Conservation (phyloP, 2,888 invertebrate species). For the Ornithoptera priamus region DNA sequence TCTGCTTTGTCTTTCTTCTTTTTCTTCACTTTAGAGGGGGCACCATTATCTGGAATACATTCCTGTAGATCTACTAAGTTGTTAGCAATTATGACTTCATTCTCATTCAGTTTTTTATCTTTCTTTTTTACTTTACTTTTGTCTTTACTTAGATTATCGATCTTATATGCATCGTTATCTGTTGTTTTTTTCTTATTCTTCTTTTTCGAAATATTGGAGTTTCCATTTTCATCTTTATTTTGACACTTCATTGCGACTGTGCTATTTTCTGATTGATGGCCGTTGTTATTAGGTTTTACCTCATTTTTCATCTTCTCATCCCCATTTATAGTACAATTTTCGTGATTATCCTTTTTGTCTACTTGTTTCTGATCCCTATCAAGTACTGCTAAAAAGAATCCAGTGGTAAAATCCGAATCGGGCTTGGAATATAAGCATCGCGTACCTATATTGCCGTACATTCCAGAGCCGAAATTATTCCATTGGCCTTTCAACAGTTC, state of each 20-base stretch:
- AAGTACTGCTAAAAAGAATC: conserved; percentile 97
- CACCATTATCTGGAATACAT: conserved; percentile 21
- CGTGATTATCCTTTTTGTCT: conserved; percentile 40
- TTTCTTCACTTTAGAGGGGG: conserved; percentile 37
- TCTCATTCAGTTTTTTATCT: conserved; percentile 20
- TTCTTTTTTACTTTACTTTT: conserved; percentile 16
- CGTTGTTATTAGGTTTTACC: conserved; percentile 27
- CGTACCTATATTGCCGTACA: conserved; percentile 83
- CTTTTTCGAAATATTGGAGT: conserved; percentile 2
- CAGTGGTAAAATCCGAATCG: conserved; percentile 90
- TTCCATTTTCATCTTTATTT: not conserved
- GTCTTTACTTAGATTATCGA: not conserved
- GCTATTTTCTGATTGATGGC: not conserved
- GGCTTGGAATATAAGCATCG: conserved; percentile 90
- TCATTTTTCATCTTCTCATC: conserved; percentile 31
- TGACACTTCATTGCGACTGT: not conserved
- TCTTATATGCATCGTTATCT: not conserved
- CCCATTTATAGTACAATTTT: conserved; percentile 31
- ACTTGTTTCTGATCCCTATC: conserved; percentile 80
- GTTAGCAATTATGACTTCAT: conserved; percentile 19
- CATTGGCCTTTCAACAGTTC: conserved; percentile 82
- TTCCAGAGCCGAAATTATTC: conserved; percentile 83
- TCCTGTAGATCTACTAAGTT: conserved; percentile 3
- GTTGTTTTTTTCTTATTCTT: conserved; percentile 16
- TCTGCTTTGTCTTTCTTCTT: conserved; percentile 37